Conservation (phyloP, 1,140 invertebrate species). For the Cotesia glomerata region DNA sequence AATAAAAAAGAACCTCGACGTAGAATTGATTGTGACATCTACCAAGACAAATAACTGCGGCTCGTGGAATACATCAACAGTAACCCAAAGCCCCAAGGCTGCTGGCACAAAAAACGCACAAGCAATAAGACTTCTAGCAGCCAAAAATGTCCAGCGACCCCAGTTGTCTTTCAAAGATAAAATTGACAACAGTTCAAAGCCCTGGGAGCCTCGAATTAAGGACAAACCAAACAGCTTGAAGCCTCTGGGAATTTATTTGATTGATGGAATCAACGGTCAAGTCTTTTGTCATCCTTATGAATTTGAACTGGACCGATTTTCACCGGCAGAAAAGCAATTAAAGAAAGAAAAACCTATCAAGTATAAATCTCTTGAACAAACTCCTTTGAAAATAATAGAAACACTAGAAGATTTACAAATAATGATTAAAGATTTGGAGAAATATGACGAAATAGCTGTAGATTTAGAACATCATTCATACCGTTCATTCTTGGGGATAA, state of each 20-base stretch:
- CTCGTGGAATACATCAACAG: slow-evolving; percentile 64
- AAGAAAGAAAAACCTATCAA: slow-evolving; percentile 51
- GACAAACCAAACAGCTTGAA: slow-evolving; percentile 89
- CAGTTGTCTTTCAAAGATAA: slow-evolving; percentile 86
- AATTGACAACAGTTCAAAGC: slow-evolving; percentile 79
- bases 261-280: slow-evolving; percentile 69
- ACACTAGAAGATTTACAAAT: slow-evolving; percentile 70
- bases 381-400: slow-evolving; percentile 73
- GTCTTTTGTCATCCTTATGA: slow-evolving; percentile 84
- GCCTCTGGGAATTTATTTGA: slow-evolving; percentile 76
- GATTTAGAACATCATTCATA: slow-evolving; percentile 92
- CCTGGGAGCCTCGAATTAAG: slow-evolving; percentile 82
- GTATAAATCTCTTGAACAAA: slow-evolving; percentile 69
- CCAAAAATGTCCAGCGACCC: slow-evolving; percentile 80
- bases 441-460: slow-evolving; percentile 77
- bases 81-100: not conserved
- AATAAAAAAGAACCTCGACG: slow-evolving; percentile 65
- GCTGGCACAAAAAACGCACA: slow-evolving; percentile 23
- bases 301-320: slow-evolving; percentile 79
- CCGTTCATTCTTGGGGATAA: slow-evolving; percentile 82
- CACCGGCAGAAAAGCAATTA: slow-evolving; percentile 64
- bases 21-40: slow-evolving; percentile 52
- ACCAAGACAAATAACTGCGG: slow-evolving; percentile 52
- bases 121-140: slow-evolving; percentile 71
- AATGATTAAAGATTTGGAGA: slow-evolving; percentile 72